A percentile compares a stretch with the other conserved stretches of the same genome.
phyloP scores from a whole-genome alignment of 2,113 vertebrate genomes.

The Acrocephalus arundinaceus region DNA sequence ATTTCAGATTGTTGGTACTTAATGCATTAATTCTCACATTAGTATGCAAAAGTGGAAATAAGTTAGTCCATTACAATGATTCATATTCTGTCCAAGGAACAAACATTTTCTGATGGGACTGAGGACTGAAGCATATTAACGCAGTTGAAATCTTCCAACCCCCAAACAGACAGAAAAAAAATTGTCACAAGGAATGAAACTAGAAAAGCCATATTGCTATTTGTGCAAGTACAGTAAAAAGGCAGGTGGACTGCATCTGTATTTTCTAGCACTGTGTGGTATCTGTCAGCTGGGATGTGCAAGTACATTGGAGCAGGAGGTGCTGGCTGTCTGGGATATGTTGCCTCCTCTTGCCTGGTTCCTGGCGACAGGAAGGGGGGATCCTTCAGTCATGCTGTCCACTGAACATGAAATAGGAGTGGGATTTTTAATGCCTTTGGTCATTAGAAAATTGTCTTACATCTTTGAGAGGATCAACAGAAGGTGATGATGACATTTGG shows the following conservation, averaged over 20 bases:
- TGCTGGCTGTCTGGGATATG: background rate
- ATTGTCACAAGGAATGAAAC: background rate
- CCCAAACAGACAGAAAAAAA: background rate
- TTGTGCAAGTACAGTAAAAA: background rate
- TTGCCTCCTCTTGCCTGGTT: background rate
- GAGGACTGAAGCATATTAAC: background rate
- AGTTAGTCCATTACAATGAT: background rate
- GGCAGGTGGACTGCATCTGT: background rate
- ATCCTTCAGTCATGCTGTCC: background rate
- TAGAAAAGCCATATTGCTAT: background rate
- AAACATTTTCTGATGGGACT: background rate
- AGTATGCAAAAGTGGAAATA: background rate
- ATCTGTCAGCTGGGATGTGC: background rate
- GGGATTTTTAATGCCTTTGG: background rate
- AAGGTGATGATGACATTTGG: background rate
- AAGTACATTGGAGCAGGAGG: background rate
- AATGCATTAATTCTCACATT: background rate
- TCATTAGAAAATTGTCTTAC: background rate
- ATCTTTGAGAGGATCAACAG: background rate
- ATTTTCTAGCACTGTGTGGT: background rate
- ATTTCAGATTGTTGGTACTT: background rate
- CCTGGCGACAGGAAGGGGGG: background rate
- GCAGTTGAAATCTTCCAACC: background rate
- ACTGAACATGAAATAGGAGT: background rate
- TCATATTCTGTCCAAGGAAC: constrained; percentile 14